Conservation (phyloP, 2,113 vertebrate genomes). For the Petroica traversi region DNA sequence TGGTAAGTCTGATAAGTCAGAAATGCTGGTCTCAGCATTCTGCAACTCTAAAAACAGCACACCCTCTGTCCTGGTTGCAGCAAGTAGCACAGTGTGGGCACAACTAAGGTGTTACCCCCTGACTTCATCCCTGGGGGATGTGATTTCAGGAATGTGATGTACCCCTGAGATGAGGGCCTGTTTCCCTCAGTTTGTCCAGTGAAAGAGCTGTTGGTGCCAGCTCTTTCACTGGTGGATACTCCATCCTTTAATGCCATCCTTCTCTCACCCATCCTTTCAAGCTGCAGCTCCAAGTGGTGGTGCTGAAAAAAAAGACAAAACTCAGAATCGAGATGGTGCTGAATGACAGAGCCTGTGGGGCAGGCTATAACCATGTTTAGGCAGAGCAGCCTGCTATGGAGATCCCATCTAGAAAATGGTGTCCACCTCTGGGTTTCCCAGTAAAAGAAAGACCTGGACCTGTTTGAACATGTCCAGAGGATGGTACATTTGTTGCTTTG, state of each 20-base stretch:
- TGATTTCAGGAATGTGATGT: background rate
- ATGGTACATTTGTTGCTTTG: too few species aligned
- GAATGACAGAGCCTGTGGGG: accelerated
- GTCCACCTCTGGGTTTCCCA: background rate
- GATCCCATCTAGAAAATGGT: too few species aligned
- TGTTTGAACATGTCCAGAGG: background rate
- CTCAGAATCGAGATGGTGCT: accelerated
- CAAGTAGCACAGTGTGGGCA: accelerated
- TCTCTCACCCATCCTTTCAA: accelerated
- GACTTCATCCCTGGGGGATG: accelerated
- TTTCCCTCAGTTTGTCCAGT: background rate
- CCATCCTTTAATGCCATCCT: background rate
- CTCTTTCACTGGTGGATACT: background rate
- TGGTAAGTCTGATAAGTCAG: background rate
- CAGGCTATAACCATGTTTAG: too few species aligned
- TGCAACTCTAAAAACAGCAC: background rate
- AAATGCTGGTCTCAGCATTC: background rate
- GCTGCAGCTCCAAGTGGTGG: background rate
- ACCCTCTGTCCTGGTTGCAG: background rate
- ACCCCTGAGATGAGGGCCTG: background rate
- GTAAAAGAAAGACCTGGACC: background rate
- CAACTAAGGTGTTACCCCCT: background rate
- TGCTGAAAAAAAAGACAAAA: background rate
- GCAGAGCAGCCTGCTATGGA: background rate
- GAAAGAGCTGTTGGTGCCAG: background rate